Evolutionary conservation across 2,113 vertebrate genomes (phyloP).

Genomic region (Mus spicilegus): DNA sequence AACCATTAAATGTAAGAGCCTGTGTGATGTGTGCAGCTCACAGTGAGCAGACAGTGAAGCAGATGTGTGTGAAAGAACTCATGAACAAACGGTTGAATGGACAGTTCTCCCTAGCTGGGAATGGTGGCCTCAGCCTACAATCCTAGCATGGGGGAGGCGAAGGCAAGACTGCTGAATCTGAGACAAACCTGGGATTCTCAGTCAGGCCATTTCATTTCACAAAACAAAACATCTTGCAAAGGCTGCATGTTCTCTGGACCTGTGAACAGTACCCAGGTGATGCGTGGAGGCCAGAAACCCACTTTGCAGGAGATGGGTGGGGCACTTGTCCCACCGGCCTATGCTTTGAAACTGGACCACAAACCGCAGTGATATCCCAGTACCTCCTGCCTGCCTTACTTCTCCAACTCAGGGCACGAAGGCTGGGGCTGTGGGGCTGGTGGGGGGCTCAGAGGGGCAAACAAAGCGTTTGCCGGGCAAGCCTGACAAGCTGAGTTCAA

Average conservation of each 20-base stretch:
- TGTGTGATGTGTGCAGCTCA: background rate
- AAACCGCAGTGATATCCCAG: background rate
- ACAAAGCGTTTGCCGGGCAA: background rate
- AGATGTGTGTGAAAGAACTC: background rate
- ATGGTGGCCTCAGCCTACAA: background rate
- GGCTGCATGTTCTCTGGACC: background rate
- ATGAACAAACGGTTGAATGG: background rate
- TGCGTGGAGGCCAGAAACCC: background rate
- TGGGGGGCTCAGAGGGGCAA: background rate
- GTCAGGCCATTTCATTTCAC: background rate
- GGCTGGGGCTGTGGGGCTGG: background rate
- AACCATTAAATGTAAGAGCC: background rate
- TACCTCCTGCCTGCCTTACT: background rate
- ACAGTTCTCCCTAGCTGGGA: background rate
- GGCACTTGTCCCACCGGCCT: too few species aligned
- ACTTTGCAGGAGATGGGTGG: background rate
- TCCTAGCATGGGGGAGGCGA: background rate
- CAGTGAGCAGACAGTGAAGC: background rate
- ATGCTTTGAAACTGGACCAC: too few species aligned
- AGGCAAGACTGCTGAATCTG: background rate
- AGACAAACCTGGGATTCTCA: background rate
- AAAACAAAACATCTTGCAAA: background rate
- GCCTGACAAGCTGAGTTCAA: background rate
- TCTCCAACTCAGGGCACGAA: background rate
- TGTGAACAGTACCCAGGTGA: background rate